Base-by-base conservation (phyloP, 2,113 vertebrate species). In the Amblyopsis rosae region DNA sequence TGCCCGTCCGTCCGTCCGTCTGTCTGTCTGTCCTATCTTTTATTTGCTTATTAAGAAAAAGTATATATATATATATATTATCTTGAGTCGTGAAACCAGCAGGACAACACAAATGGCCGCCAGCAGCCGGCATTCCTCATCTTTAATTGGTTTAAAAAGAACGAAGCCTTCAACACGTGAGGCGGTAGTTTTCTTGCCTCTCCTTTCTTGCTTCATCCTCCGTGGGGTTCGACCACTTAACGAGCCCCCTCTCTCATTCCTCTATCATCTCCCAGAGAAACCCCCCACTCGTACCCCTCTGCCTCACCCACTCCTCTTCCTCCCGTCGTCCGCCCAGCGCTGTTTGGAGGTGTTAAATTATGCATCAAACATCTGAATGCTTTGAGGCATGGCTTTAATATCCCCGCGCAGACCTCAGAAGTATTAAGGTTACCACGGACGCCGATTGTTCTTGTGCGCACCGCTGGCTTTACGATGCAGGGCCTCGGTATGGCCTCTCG, bases 361-460 rank as follows among this genome's bases (percentile, higher is more conserved):
- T 92, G 89, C 88, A 92, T 91, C 84, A 87, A 87, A 81, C 84
- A 83, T 91, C 84, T 90, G 90, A 91, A 90, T 88, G 87, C 80
- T 88, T 83, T 92, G 89, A 92, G 85, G 87, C 91, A 92, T 91
- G 86, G 90, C 88, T 90, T 91, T 92, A 92, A 92, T 92, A 92
- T 92, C 86, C 81, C 75, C 62, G 83, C 77, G 72, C 48, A 12
- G 79, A 63, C 79, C 79, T 81, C 77, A 69, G 67, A 75, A 83
- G 84, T 82, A 83, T 88, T 88, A 41, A 5, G 35, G 5, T 41
- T 41, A 90, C 82, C 84, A 75, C 82, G 76, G 84, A 86, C 79
- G 17, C 53, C 56, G 74, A 89, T 84, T 76, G 88, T 88, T 65
- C 86, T 90, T 88, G 69, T 79, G 87, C 82, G 87, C 74, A 82